Base-by-base conservation (phyloP, 2,797 vertebrate genomes). In the Natrix natrix region DNA sequence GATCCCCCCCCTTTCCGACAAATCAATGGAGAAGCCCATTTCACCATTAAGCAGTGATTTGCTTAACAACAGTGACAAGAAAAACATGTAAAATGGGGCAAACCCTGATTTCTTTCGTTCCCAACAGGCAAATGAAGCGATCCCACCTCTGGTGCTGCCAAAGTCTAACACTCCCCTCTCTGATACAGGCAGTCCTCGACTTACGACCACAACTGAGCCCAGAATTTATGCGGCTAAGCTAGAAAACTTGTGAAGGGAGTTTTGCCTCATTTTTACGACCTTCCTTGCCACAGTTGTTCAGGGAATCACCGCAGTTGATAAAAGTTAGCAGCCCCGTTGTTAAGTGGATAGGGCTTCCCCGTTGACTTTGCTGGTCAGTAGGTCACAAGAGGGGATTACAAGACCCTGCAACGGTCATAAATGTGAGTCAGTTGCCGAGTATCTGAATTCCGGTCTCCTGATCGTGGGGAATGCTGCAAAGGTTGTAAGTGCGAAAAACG, bases 401-500 rank as follows among this genome's bases (percentile, higher is more conserved):
- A 13, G 63, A 66, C 11, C 26, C 3, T 28, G 61, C 4, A 1
- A 63, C 1, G 0, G 28, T n/a, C 12, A 4, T 66, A n/a, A 66
- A 66, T 66, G 28, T 1, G 63, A n/a, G 13, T 14, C 28, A 16
- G 63, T 13, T 13, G 28, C 63, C 63, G 1, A 66, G 28, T 1
- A 0, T 5, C 28, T 66, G 1, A n/a, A 66, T 66, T n/a, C 28
- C 5, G 11, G 63, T n/a, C 28, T 6, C 13, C 5, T 16, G 13
- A 66, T 66, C 5, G 4, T 6, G 28, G 28, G 63, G 5, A 28
- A 28, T 0, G 61, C 11, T n/a, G 4, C 61, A 13, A 63, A 1
- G 4, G 11, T n/a, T 11, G 1, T 6, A 66, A n/a, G 28, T 13
- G 28, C 4, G 13, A n/a, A n/a, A 14, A n/a, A 66, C 3, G 0